A percentile compares a stretch with the other conserved stretches of the same genome.
Conservation (phyloP, 2,888 invertebrate genomes). For the Fragum sueziense region DNA sequence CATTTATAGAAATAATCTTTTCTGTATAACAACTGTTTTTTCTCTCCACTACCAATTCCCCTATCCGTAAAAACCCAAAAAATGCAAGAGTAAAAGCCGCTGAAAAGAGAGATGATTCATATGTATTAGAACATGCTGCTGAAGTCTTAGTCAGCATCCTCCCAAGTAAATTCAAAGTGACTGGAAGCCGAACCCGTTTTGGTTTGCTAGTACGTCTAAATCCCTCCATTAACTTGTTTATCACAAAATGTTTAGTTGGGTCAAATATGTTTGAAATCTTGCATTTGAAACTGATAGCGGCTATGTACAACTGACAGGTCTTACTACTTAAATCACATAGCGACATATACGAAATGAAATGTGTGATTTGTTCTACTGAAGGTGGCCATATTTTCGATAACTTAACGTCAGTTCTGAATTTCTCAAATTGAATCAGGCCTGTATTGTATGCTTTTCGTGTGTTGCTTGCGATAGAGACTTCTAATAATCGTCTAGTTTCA, state of each 20-base stretch:
- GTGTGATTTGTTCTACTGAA: not conserved
- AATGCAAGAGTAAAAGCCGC: too few relatives aligned
- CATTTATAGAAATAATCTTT: too few relatives aligned
- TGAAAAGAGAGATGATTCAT: too few relatives aligned
- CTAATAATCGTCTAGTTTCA: not conserved
- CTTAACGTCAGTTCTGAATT: not conserved
- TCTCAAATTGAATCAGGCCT: not conserved
- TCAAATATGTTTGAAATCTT: not conserved
- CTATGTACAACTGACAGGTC: not conserved
- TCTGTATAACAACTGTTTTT: too few relatives aligned
- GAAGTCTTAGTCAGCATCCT: too few relatives aligned
- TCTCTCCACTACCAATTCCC: too few relatives aligned
- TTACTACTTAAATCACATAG: not conserved
- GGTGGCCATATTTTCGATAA: not conserved
- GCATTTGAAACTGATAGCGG: not conserved
- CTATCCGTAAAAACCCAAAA: too few relatives aligned
- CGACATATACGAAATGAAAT: not conserved
- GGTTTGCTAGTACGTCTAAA: not conserved
- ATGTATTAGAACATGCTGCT: too few relatives aligned
- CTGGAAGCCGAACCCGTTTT: not conserved
- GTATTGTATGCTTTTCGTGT: not conserved
- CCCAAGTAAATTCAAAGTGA: not conserved
- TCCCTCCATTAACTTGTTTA: not conserved
- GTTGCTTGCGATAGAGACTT: not conserved
- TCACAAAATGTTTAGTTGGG: slow-evolving; percentile 2